These are phyloP conservation scores for Callithrix jacchus DNA, from an alignment of 2,113 vertebrate species.

Conservation along the genomic window DNA sequence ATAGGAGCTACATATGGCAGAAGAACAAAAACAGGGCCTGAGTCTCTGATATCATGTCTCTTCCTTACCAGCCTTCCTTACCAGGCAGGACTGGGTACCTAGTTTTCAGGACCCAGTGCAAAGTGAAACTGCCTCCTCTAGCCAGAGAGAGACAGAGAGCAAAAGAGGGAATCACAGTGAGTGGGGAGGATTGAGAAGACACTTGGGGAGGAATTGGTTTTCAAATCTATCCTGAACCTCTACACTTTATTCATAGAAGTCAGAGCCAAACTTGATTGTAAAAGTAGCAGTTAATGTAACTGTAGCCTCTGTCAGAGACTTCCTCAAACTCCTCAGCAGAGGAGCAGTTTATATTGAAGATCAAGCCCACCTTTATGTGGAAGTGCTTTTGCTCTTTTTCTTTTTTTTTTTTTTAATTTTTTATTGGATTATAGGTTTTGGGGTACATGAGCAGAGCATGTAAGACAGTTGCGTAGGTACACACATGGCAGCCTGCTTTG, in stretches of 20 bases:
- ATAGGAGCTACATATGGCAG: background rate
- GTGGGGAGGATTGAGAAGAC: background rate
- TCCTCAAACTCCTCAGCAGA: background rate
- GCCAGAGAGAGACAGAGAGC: background rate
- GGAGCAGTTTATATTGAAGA: background rate
- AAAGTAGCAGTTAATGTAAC: background rate
- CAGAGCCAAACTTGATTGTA: constrained; percentile 11
- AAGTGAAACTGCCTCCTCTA: background rate
- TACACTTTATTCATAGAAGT: constrained; percentile 57
- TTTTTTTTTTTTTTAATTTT: background rate
- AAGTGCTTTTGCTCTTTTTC: background rate
- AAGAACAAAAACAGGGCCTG: background rate
- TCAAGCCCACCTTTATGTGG: background rate
- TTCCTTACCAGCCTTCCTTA: background rate
- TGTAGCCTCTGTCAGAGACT: background rate
- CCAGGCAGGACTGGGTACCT: too few relatives aligned
- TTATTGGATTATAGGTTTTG: too few relatives aligned
- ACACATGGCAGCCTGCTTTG: too few relatives aligned
- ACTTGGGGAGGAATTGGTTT: background rate
- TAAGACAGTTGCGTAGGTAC: too few relatives aligned
- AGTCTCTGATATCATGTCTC: background rate
- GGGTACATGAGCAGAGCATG: too few relatives aligned
- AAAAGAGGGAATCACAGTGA: background rate
- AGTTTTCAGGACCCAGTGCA: too few relatives aligned
- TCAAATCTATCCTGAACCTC: constrained; percentile 52